A percentile compares a stretch with the other conserved stretches of the same genome.
Evolutionary conservation across 2,113 vertebrate species (phyloP).

Genomic region (Emydocephalus ijimae): DNA sequence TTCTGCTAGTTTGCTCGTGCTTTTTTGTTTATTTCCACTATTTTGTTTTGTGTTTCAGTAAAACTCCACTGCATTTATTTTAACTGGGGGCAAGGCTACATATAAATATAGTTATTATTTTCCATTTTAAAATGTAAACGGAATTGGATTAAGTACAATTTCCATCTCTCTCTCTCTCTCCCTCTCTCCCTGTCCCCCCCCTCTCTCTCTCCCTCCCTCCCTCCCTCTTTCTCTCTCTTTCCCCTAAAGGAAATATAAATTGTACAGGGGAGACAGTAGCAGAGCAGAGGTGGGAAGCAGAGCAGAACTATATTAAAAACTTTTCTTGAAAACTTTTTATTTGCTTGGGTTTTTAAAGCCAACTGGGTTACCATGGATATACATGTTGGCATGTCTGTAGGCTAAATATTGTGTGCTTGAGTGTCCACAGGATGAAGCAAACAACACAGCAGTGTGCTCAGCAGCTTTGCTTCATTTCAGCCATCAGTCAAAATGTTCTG

Average conservation of each 20-base stretch:
- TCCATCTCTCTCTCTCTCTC: neutral
- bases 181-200: too few species aligned
- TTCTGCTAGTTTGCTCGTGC: neutral
- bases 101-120: conserved; percentile 41
- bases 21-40: neutral
- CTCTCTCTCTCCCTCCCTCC: neutral
- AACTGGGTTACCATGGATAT: conserved; percentile 24
- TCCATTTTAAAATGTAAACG: conserved; percentile 27
- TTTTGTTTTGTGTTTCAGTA: neutral
- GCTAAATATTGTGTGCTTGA: conserved; percentile 35
- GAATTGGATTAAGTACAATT: neutral
- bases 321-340: neutral
- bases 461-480: conserved; percentile 25
- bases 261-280: neutral
- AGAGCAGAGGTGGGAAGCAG: neutral
- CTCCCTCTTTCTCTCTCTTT: neutral
- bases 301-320: neutral
- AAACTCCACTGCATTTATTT: conserved; percentile 12
- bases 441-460: conserved; percentile 32
- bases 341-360: conserved; percentile 20
- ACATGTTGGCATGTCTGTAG: conserved; percentile 25
- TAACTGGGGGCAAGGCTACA: neutral
- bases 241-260: neutral
- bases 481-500: conserved; percentile 31
- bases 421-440: conserved; percentile 15